Conservation (phyloP, 2,113 vertebrate genomes). For the Saimiri boliviensis region DNA sequence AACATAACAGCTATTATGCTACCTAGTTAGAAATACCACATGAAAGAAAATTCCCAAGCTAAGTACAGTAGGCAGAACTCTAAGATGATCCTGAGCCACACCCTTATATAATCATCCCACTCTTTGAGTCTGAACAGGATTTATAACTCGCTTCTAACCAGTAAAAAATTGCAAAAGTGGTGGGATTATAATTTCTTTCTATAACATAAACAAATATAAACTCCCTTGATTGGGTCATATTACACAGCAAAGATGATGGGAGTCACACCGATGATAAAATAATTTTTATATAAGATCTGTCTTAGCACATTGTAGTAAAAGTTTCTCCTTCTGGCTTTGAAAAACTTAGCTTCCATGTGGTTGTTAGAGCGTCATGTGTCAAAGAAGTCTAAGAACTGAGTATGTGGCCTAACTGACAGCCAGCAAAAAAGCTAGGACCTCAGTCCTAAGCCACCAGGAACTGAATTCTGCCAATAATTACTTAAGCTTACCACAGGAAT, state of each 20-base stretch:
- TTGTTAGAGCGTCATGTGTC: neutral
- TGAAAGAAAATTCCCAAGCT: neutral
- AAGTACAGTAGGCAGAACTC: neutral
- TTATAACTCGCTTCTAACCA: neutral
- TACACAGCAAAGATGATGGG: neutral
- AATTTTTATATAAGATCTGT: neutral
- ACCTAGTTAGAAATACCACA: neutral
- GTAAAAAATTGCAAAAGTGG: neutral
- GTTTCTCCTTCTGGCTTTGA: neutral
- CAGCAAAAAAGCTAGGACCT: neutral
- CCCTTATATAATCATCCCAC: neutral
- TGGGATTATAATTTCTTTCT: neutral
- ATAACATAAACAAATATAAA: too few species aligned
- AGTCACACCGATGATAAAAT: neutral
- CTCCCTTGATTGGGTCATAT: neutral
- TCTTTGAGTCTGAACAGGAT: neutral
- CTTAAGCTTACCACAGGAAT: neutral
- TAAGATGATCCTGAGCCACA: neutral
- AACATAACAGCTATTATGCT: neutral
- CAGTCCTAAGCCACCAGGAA: neutral
- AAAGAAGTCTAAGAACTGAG: neutral
- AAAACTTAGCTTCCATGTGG: neutral
- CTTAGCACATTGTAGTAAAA: neutral
- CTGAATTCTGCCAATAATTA: neutral
- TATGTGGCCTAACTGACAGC: neutral